These are phyloP conservation scores for Pelecanus crispus DNA, from an alignment of 2,113 vertebrate species.

Conservation along the genomic window DNA sequence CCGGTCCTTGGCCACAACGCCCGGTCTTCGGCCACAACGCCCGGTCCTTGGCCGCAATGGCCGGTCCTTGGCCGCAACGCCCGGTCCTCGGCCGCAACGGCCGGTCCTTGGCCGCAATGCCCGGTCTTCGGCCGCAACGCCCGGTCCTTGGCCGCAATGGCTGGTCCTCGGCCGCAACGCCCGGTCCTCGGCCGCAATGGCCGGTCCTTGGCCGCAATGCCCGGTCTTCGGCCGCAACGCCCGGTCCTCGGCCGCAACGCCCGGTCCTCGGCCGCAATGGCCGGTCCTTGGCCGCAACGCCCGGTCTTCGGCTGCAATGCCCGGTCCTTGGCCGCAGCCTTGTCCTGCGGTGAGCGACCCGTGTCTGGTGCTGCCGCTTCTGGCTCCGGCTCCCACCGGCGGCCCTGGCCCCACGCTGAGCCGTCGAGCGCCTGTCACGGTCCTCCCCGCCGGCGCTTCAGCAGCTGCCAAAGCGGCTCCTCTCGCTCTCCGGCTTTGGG, in stretches of 20 bases:
- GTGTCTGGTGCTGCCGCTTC: not conserved
- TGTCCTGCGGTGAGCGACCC: not conserved
- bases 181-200: rapidly evolving
- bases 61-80: rapidly evolving
- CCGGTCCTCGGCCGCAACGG: rapidly evolving
- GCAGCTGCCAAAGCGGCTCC: not conserved
- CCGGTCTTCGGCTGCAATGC: not conserved
- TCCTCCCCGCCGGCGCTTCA: rapidly evolving
- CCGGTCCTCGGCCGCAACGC: rapidly evolving
- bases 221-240: rapidly evolving
- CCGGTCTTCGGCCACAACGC: no score
- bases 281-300: rapidly evolving
- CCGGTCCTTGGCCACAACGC: rapidly evolving
- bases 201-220: rapidly evolving
- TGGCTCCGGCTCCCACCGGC: not conserved
- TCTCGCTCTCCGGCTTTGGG: no score
- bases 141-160: rapidly evolving
- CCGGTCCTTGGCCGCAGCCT: rapidly evolving
- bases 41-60: rapidly evolving
- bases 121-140: no score
- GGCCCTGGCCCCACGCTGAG: not conserved
- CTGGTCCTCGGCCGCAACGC: no score
- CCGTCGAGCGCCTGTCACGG: rapidly evolving
- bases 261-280: rapidly evolving
- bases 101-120: rapidly evolving